Base-by-base conservation (phyloP, 2,797 vertebrate genomes). In the Hirundo rustica region DNA sequence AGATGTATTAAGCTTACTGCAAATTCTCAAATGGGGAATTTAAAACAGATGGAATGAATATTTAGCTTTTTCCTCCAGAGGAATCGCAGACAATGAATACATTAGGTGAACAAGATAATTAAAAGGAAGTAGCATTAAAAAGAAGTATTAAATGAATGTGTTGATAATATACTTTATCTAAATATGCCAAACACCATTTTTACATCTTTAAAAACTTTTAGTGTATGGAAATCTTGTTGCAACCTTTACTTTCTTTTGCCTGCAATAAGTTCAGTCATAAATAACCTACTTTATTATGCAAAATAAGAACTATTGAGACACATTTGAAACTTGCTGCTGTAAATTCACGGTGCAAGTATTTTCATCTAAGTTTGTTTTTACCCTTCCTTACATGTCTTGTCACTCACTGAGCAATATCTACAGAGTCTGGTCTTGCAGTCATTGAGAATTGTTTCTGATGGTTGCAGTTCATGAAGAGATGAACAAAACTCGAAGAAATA, bases 21-120 rank as follows among this genome's bases (percentile, higher is more conserved):
- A 93, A 81, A 92, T 95, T 95, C 62, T 79, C 78, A 95, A 88
- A 93, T 60, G 58, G 87, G 67, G 66, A 95, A 95, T 92, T 94
- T 94, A 85, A 94, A 96, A 93, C 83, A 97, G 85, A 96, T 88
- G 92, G 93, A 57, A 85, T 77, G 81, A 94, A 92, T 96, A 92
- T 92, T 95, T 93, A 95, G 70, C 84, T 95, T 97, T 85, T 93
- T 36, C 78, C 77, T 93, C 57, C 26, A 87, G 94, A 96, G 95
- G 72, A 61, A 71, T 78, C 66, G 62, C 68, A 93, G 38, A 64
- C 72, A 60, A 83, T 82, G 72, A 94, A 89, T 85, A 38, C 53
- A 89, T 58, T 79, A 75, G 62, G 44, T 60, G 55, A 93, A 42
- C 23, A 86, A 82, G 58, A 61, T 80, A 85, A 92, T 74, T 85